Base-by-base conservation (phyloP, 2,797 vertebrate genomes). In the Cyclura pinguis region DNA sequence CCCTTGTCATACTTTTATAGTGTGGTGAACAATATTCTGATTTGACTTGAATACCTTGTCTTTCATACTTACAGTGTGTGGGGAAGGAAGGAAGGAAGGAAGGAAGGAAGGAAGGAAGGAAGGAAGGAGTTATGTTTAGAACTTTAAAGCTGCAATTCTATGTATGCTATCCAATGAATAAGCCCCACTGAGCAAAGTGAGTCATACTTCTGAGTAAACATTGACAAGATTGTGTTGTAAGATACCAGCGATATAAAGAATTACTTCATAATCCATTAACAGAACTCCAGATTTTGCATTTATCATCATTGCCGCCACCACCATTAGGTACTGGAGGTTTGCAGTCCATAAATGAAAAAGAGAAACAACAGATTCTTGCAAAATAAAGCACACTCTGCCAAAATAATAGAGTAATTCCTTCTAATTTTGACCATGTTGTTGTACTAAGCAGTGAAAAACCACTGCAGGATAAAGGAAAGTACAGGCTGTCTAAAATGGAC, bases 1-100 rank as follows among this genome's bases (percentile, higher is more conserved):
- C 62, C 22, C 12, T 88, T 80, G 94, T 42, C 88, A 52, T 92
- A 9, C 52, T 87, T 72, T 80, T 35, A 62, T 27, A 73, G 76
- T 67, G 18, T 18, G 8, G 27, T 62, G 35, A 72, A 67, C 22
- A 86, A 76, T 81, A 76, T 67, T 20, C 13, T 89, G 27, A n/a
- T 42, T 72, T 72, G 59, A 29, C 47, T 22, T 55, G 6, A 64
- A 77, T 4, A 73, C 35, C 52, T 64, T 29, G 57, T 72, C 62
- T 13, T 47, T 64, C 67, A 32, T 47, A 80, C 16, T 38, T 29
- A 38, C 9, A 27, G 29, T 89, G 9, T 47, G 42, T 47, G 9
- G 16, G 13, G 22, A 13, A 6, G 7, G 55, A 32, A 7, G 20
- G 14, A 1, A 0, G 27, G 10, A 18, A 24, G 38, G 52, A 72